Base-by-base conservation (phyloP, 2,797 vertebrate species). In the Liasis olivaceus region DNA sequence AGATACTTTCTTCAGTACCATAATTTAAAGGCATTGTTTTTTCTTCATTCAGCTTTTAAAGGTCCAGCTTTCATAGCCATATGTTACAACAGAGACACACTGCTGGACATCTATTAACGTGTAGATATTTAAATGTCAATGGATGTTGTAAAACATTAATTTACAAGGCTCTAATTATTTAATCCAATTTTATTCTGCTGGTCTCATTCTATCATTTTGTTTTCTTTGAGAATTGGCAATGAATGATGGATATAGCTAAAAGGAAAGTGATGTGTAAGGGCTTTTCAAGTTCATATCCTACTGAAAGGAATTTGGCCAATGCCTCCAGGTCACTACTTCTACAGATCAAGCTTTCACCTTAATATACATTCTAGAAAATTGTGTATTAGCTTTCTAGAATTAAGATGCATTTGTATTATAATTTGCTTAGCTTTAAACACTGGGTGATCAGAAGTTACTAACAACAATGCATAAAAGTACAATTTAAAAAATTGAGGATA, bases 31-130 rank as follows among this genome's bases (percentile, higher is more conserved):
- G 24, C 62, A 63, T 63, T 26, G 62, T 63, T 63, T 24, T 63
- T 63, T 26, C 22, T 63, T 63, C 62, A 3, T 63, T 63, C 20
- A 63, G 62, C 62, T 63, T 63, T 24, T 62, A 62, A 62, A 8
- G 60, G 60, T 62, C 60, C 60, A 8, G 60, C 6, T 24, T 62
- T 62, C 60, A 24, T 26, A 63, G 62, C 22, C 62, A 63, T 9
- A 59, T 63, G 20, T 63, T 63, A 63, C 22, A 26, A 63, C 91
- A 86, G 54, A 94, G 54, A 91, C 66, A 93, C 0, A 0, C 87
- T 91, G 11, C 89, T 91, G 69, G 24, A 26, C 81, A 72, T 89
- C 93, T 93, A 92, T 94, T 72, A 72, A 88, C 90, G 90, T 92
- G 88, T 0, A n/a, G 69, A 66, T 90, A 47, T 92, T 56, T 92